A percentile compares a stretch with the other conserved stretches of the same genome.
These are phyloP conservation scores for Mus pahari DNA, from an alignment of 2,113 vertebrate species.

Conservation along the genomic window DNA sequence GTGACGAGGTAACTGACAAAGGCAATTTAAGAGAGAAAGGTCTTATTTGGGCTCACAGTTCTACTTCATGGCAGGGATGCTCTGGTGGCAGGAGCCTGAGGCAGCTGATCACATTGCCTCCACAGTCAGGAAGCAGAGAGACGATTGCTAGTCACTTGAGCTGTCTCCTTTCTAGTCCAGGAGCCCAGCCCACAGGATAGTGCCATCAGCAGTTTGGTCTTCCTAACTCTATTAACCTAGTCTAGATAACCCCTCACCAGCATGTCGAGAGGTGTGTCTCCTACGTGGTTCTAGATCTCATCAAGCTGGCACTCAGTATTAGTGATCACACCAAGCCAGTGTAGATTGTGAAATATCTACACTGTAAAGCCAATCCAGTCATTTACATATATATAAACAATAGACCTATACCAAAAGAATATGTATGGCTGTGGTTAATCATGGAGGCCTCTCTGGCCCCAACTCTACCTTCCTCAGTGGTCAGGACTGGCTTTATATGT, in stretches of 20 bases:
- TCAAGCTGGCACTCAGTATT: background rate
- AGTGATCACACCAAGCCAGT: background rate
- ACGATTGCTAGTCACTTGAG: no score
- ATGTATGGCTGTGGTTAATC: background rate
- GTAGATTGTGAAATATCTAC: background rate
- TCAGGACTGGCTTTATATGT: background rate
- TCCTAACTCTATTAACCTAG: background rate
- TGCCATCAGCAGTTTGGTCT: background rate
- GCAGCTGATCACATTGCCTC: background rate
- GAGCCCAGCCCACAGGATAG: background rate
- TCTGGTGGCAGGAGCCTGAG: background rate
- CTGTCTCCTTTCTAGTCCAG: background rate
- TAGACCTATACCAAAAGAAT: background rate
- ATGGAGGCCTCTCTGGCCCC: background rate
- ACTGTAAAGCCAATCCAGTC: background rate
- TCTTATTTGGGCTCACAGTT: background rate
- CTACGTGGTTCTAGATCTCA: background rate
- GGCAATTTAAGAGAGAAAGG: background rate
- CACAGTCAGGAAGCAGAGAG: background rate
- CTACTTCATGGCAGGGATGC: background rate
- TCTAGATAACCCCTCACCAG: background rate
- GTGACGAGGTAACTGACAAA: background rate
- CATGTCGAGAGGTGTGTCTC: background rate
- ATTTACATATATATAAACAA: background rate
- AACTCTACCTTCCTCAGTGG: background rate